These are phyloP conservation scores for Sepioteuthis lessoniana DNA, from an alignment of 2,888 invertebrate species.

Conservation along the genomic window DNA sequence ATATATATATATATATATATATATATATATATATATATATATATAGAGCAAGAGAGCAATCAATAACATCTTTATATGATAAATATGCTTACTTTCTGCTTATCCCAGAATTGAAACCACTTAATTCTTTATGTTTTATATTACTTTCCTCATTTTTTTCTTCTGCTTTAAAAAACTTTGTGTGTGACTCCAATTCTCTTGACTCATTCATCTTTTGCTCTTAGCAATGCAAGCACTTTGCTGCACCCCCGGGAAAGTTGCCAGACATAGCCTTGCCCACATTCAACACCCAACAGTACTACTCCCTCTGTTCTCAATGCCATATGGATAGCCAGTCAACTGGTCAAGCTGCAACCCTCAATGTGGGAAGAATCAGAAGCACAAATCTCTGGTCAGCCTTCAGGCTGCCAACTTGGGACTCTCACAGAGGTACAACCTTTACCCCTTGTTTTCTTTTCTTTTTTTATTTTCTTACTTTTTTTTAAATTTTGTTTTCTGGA, in stretches of 20 bases:
- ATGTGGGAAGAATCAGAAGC: background rate
- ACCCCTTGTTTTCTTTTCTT: background rate
- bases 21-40: no score
- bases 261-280: background rate
- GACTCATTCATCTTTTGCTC: conserved; percentile 1
- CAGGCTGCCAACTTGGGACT: background rate
- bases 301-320: background rate
- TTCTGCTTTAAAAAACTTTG: background rate
- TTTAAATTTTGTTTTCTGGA: background rate
- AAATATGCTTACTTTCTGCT: no score
- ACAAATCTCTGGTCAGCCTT: background rate
- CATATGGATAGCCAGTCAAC: background rate
- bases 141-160: no score
- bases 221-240: background rate
- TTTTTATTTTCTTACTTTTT: no score
- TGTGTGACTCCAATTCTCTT: background rate
- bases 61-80: no score
- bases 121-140: no score
- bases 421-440: conserved; percentile 15
- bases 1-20: no score
- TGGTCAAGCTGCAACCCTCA: background rate
- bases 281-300: background rate
- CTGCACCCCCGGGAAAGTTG: background rate
- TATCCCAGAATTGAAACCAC: no score
- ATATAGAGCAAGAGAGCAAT: no score